phyloP scores from a whole-genome alignment of 2,113 vertebrate genomes.

The Hippocampus comes region DNA sequence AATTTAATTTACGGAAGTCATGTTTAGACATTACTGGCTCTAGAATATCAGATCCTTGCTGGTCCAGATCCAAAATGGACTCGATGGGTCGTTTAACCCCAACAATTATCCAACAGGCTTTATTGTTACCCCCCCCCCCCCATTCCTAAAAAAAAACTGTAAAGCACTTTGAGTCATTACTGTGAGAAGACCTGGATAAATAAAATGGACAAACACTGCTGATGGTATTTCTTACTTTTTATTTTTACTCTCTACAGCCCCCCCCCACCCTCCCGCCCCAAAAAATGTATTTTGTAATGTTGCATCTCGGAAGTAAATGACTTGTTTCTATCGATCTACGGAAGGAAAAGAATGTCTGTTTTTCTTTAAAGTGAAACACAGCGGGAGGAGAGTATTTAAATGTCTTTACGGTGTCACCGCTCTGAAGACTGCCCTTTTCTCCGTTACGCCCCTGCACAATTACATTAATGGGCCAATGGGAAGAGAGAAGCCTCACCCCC shows the following conservation, averaged over 20 bases:
- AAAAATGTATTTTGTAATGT: no score
- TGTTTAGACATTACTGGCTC: not conserved
- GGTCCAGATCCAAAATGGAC: not conserved
- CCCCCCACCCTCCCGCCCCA: no score
- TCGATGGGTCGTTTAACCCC: not conserved
- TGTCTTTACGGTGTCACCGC: slow-evolving; percentile 58
- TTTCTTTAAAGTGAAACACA: slow-evolving; percentile 38
- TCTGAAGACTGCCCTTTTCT: slow-evolving; percentile 51
- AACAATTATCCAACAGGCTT: not conserved
- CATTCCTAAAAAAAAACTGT: no score
- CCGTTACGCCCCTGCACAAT: slow-evolving; percentile 68
- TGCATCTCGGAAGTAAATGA: no score
- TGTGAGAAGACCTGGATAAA: not conserved
- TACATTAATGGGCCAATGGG: slow-evolving; percentile 75
- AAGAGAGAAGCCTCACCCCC: slow-evolving; percentile 63
- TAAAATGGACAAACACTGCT: no score
- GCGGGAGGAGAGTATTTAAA: slow-evolving; percentile 62
- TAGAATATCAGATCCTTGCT: not conserved
- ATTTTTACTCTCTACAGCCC: no score
- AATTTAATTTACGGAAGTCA: not conserved
- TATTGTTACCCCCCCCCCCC: no score
- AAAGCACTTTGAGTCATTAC: no score
- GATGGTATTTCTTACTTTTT: no score
- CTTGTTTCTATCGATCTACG: slow-evolving; percentile 35
- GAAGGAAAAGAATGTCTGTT: slow-evolving; percentile 28